Percentiles rank a stretch among this genome's conserved stretches.
These are phyloP conservation scores for Xiphorhynchus erythropygius DNA, from an alignment of 2,797 vertebrate genomes.

Conservation along the genomic window DNA sequence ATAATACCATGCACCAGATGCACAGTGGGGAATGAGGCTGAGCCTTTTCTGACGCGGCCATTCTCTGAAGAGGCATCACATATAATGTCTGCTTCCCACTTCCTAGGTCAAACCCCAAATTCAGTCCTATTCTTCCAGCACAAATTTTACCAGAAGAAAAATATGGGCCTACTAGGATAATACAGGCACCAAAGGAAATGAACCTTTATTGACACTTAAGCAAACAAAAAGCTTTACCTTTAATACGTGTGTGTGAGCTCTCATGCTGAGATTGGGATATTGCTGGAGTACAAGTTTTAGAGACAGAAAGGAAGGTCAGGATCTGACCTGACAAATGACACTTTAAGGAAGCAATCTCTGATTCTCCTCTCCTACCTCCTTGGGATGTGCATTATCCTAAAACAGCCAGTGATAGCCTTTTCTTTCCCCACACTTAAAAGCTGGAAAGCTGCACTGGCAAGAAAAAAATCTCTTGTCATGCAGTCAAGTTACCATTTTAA, in stretches of 20 bases:
- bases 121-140: neutral
- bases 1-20: neutral
- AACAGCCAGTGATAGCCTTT: neutral
- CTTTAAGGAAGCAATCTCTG: neutral
- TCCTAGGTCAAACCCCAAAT: neutral
- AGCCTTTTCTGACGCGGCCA: neutral
- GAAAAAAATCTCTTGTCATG: constrained; percentile 3
- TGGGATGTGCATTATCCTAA: neutral
- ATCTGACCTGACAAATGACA: neutral
- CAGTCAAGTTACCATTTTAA: neutral
- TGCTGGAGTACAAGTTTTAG: neutral
- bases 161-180: neutral
- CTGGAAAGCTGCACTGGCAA: neutral
- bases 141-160: neutral
- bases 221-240: neutral
- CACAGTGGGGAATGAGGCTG: neutral
- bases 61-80: neutral
- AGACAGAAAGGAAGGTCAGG: neutral
- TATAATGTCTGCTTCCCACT: neutral
- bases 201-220: neutral
- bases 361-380: neutral
- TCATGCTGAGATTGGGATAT: neutral
- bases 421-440: neutral
- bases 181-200: neutral
- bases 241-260: neutral